Conservation (phyloP, 2,888 invertebrate species). For the Embidobia sp. region DNA sequence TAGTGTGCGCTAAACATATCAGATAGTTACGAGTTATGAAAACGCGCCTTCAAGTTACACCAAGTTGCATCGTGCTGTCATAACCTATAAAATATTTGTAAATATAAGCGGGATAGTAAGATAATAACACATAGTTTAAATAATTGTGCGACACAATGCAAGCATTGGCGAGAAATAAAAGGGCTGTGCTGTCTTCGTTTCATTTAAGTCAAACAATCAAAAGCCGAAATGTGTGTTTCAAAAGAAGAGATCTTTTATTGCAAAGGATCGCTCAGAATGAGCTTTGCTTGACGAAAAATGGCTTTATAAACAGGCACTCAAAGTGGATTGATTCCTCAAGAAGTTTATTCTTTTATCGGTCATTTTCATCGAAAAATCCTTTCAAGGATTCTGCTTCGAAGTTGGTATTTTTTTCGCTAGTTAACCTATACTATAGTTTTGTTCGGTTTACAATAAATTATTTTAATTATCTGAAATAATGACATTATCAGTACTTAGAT, state of each 20-base stretch:
- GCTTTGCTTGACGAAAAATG: conserved; percentile 8
- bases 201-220: conserved; percentile 20
- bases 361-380: conserved; percentile 46
- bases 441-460: too few relatives aligned
- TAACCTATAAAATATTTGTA: too few relatives aligned
- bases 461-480: too few relatives aligned
- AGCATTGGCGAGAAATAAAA: conserved; percentile 13
- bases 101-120: too few relatives aligned
- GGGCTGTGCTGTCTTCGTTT: conserved; percentile 5
- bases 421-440: too few relatives aligned
- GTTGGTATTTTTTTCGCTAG: too few relatives aligned
- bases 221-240: conserved; percentile 32
- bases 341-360: conserved; percentile 37
- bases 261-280: conserved; percentile 1
- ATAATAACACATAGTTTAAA: background rate
- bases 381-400: conserved; percentile 32
- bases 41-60: too few relatives aligned
- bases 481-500: too few relatives aligned
- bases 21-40: too few relatives aligned
- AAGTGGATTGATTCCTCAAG: conserved; percentile 10
- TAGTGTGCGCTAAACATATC: too few relatives aligned
- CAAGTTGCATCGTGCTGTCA: background rate
- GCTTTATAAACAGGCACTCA: conserved; percentile 3
- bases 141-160: conserved; percentile 18
- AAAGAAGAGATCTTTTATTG: background rate